Percentiles rank a stretch among this genome's conserved stretches.
phyloP scores from a whole-genome alignment of 2,888 invertebrate genomes.

The Odontocolon sp. region DNA sequence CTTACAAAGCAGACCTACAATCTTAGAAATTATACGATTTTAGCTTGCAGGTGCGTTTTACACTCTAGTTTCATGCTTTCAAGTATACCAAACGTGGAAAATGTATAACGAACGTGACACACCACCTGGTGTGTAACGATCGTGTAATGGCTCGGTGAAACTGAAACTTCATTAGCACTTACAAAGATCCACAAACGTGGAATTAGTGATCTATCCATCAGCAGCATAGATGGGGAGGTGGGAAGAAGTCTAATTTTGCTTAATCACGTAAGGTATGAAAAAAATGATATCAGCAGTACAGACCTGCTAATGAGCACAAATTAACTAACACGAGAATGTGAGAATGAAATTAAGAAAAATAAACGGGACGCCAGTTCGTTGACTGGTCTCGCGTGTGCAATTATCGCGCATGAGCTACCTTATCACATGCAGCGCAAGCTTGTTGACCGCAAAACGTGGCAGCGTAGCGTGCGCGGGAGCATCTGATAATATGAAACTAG shows the following conservation, averaged over 20 bases:
- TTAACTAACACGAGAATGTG: neutral
- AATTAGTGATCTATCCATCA: neutral
- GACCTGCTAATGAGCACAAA: neutral
- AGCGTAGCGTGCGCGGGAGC: conserved; percentile 17
- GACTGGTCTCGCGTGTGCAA: conserved; percentile 55
- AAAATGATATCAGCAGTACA: neutral
- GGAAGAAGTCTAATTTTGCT: neutral
- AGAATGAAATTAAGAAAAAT: conserved; percentile 44
- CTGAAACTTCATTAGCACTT: conserved; percentile 19
- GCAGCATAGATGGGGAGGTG: neutral
- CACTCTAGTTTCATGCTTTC: conserved; percentile 64
- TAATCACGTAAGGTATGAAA: neutral
- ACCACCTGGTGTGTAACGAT: conserved; percentile 69
- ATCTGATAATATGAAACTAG: conserved; percentile 47
- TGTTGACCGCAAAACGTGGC: conserved; percentile 52
- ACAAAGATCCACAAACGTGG: conserved; percentile 2
- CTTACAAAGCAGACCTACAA: too few species aligned
- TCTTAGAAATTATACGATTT: conserved; percentile 32
- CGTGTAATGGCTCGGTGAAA: conserved; percentile 70
- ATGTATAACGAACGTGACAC: conserved; percentile 25
- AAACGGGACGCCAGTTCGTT: conserved; percentile 42
- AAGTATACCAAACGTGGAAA: conserved; percentile 64
- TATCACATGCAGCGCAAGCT: conserved; percentile 36
- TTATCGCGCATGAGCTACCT: conserved; percentile 30
- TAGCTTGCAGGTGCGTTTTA: conserved; percentile 66